Percentiles rank a stretch among this genome's conserved stretches.
These are phyloP conservation scores for Ormyrus rosae DNA, from an alignment of 2,888 invertebrate genomes.

Conservation along the genomic window DNA sequence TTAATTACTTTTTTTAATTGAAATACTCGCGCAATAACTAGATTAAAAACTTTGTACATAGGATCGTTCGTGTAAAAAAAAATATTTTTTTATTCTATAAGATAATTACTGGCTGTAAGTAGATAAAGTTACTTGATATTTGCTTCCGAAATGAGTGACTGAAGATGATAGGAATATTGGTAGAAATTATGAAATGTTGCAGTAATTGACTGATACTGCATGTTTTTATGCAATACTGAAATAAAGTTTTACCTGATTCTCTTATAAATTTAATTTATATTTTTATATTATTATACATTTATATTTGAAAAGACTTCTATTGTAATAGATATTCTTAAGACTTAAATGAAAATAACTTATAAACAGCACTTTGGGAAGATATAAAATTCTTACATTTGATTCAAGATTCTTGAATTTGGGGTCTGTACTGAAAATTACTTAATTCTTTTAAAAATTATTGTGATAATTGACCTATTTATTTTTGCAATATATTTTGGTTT, in stretches of 20 bases:
- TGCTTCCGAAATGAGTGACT: conserved; percentile 11
- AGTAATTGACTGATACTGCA: conserved; percentile 57
- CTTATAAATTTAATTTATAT: conserved; percentile 14
- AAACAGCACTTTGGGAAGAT: conserved; percentile 16
- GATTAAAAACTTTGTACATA: conserved; percentile 49
- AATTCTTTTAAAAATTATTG: too few species aligned
- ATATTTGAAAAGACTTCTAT: conserved; percentile 4
- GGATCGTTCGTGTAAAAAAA: conserved; percentile 32
- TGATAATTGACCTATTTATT: neutral
- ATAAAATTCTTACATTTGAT: neutral
- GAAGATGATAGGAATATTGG: conserved; percentile 5
- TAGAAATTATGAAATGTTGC: conserved; percentile 24
- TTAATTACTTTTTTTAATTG: conserved; percentile 24
- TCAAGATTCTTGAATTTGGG: neutral
- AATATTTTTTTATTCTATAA: conserved; percentile 51
- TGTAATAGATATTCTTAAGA: neutral
- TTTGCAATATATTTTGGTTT: conserved; percentile 12
- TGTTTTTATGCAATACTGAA: conserved; percentile 23
- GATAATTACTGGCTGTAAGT: conserved; percentile 47
- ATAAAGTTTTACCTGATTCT: conserved; percentile 36
- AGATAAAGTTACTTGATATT: conserved; percentile 32
- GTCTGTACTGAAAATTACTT: too few species aligned
- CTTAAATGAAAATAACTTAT: neutral
- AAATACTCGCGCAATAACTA: conserved; percentile 42
- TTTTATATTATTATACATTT: conserved; percentile 13